A percentile compares a stretch with the other conserved stretches of the same genome.
Evolutionary conservation across 2,797 vertebrate species (phyloP).

Genomic region (Siniperca obscura): DNA sequence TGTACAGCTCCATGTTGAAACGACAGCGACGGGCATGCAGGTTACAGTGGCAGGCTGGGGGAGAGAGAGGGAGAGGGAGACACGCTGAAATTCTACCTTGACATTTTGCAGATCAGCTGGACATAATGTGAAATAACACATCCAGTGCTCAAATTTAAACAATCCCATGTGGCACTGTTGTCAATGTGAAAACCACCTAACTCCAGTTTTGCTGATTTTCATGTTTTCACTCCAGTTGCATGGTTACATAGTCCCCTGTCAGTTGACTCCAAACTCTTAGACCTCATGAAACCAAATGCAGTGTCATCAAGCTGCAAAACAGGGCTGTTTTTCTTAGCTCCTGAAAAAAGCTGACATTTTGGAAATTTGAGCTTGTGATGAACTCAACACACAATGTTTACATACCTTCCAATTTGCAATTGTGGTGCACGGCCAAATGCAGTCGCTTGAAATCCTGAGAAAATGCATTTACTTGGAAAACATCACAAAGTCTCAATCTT

Average conservation of each 20-base stretch:
- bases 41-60: slow-evolving; percentile 96
- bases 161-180: slow-evolving; percentile 1
- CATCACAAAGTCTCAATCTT: slow-evolving; percentile 43
- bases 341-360: slow-evolving; percentile 37
- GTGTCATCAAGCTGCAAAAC: slow-evolving; percentile 29
- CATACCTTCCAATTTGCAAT: neutral
- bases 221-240: slow-evolving; percentile 35
- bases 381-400: slow-evolving; percentile 32
- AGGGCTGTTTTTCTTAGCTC: slow-evolving; percentile 36
- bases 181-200: slow-evolving; percentile 18
- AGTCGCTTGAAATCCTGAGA: slow-evolving; percentile 51
- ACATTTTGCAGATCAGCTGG: slow-evolving; percentile 24
- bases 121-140: slow-evolving; percentile 5
- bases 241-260: slow-evolving; percentile 20
- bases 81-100: slow-evolving; percentile 5
- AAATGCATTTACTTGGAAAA: slow-evolving; percentile 58
- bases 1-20: slow-evolving; percentile 99
- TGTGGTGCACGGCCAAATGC: slow-evolving; percentile 14
- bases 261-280: slow-evolving; percentile 22
- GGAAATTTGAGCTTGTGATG: slow-evolving; percentile 40
- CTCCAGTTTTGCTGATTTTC: slow-evolving; percentile 30
- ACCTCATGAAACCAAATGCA: slow-evolving; percentile 23
- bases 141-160: slow-evolving; percentile 13
- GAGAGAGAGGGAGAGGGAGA: slow-evolving; percentile 13
- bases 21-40: slow-evolving; percentile 96